Evolutionary conservation across 2,888 invertebrate genomes (phyloP), one percentile per base, ranked within the genome.

Genomic region (Tiphia femorata): DNA sequence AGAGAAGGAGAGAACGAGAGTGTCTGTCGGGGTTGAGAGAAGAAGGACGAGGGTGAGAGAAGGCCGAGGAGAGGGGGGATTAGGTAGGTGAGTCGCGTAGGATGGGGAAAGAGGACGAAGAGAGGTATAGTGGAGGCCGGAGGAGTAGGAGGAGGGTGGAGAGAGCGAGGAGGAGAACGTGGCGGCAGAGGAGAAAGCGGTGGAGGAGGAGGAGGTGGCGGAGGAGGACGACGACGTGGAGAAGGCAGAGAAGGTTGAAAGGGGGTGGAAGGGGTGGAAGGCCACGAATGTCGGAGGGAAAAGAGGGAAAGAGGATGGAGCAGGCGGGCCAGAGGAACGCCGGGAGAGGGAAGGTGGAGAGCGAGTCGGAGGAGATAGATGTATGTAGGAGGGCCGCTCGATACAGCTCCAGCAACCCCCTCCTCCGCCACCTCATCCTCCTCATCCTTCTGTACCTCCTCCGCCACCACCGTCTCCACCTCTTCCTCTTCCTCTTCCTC

Each of bases 381-480:
- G 83, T 82, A 81, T 81, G 79, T 82, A 81, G 81, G 82, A 82
- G 81, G 82, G 80, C 81, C 83, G 83, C 83, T 82, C 81, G 83
- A 83, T 83, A 83, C 83, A 83, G 83, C 83, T 77, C 83, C 83
- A 82, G 83, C 83, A 79, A 75, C 74, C 72, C 77, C 77, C 77
- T 78, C 73, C 73, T 72, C 75, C 69, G 68, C 72, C 29, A 54
- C 48, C 54, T 37, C 47, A 43, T 25, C 25, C 35, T 48, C 44
- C 54, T 41, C 50, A 40, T 19, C 17, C 44, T 40, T 23, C 50
- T 49, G 44, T 44, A 27, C 52, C 51, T 52, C 57, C 48, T 25
- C 25, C 35, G 46, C 44, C 54, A 46, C 50, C 46, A 17, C 17
- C 44, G 37, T 23, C 50, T 49, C 49, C 49, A 27, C 52, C 51